Conservation (phyloP, 2,797 vertebrate genomes). For the Myotis daubentonii region DNA sequence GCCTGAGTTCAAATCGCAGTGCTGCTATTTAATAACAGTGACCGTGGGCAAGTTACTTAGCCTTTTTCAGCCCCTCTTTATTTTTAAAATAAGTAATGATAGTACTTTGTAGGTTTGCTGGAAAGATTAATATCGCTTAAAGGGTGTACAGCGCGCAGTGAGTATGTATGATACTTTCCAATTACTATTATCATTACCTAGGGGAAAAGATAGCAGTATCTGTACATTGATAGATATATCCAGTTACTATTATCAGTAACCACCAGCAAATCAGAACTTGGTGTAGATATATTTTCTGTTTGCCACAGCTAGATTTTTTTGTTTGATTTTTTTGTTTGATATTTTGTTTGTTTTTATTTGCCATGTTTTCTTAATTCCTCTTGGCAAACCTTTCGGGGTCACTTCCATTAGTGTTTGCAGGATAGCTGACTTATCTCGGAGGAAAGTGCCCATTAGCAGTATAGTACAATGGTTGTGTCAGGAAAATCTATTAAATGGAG, state of each 20-base stretch:
- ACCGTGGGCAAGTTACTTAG: background rate
- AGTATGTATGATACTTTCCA: background rate
- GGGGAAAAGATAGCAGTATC: background rate
- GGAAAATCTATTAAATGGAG: conserved; percentile 56
- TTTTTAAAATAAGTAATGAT: conserved; percentile 8
- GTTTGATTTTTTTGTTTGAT: background rate
- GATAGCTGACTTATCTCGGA: conserved; percentile 18
- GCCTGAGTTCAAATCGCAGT: background rate
- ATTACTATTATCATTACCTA: background rate
- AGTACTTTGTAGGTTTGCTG: background rate
- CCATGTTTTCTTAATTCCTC: conserved; percentile 31
- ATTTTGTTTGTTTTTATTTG: conserved; percentile 33
- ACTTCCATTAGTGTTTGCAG: conserved; percentile 30
- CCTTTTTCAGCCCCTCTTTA: background rate
- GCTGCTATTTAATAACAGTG: background rate
- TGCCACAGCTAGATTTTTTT: background rate
- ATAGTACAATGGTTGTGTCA: background rate
- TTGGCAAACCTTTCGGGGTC: conserved; percentile 29
- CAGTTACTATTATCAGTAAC: background rate
- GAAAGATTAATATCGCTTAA: background rate
- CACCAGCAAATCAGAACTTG: background rate
- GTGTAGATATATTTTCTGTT: background rate
- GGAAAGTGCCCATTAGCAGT: conserved; percentile 31
- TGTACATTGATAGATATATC: background rate
- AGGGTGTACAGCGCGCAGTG: background rate